These are phyloP conservation scores for Drosophila rhopaloa DNA, from an alignment of 1,140 invertebrate genomes.

Conservation along the genomic window DNA sequence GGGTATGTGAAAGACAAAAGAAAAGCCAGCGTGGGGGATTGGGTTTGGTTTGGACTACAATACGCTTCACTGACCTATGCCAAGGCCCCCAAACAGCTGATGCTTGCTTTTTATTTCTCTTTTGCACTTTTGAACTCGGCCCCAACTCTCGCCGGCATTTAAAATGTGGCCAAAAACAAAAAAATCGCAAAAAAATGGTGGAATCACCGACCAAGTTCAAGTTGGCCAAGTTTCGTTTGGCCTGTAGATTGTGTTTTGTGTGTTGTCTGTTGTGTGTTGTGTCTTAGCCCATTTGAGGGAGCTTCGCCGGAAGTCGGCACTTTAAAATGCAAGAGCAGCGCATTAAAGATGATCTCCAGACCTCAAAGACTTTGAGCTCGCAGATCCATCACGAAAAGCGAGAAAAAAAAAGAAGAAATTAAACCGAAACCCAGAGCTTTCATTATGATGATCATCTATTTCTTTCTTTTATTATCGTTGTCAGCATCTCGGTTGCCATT, in stretches of 20 bases:
- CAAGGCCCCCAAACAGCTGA: conserved; percentile 46
- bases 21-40: background rate
- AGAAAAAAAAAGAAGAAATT: conserved; percentile 2
- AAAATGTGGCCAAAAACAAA: background rate
- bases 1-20: conserved; percentile 10
- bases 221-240: conserved; percentile 65
- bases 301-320: conserved; percentile 17
- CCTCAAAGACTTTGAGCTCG: conserved; percentile 3
- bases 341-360: conserved; percentile 28
- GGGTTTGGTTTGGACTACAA: conserved; percentile 11
- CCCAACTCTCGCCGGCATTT: conserved; percentile 31
- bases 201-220: conserved; percentile 52
- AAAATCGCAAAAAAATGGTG: background rate
- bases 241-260: background rate
- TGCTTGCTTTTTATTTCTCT: conserved; percentile 18
- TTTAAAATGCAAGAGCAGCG: conserved; percentile 10
- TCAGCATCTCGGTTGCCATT: conserved; percentile 31
- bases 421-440: conserved; percentile 19
- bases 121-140: conserved; percentile 66
- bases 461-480: conserved; percentile 16
- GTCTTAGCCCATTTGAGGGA: background rate
- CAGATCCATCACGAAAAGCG: conserved; percentile 4
- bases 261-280: background rate
- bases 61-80: conserved; percentile 79
- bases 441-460: conserved; percentile 28